Evolutionary conservation across 2,797 vertebrate species (phyloP), one percentile per base, ranked within the genome.

Genomic region (Pseudochaenichthys georgianus): DNA sequence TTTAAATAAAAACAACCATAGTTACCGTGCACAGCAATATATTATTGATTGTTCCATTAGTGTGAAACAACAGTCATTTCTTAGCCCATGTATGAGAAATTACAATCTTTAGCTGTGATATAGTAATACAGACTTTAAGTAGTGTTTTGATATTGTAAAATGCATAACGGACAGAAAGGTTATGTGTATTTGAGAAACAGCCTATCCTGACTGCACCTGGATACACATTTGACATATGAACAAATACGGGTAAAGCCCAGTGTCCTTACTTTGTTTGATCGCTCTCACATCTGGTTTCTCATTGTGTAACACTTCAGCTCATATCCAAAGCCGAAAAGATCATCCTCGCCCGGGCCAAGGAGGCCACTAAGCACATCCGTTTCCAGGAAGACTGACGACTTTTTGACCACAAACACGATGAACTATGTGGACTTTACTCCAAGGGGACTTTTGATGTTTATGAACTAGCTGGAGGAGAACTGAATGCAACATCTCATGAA

Each of bases 251-350:
- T 23, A 4, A 54, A 73, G 4, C 45, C 38, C 10, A 46, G 2
- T 9, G 15, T 45, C 45, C 38, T 43, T 5, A 9, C 2, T 51
- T 11, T 47, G 45, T 0, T 21, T 48, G 38, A 42, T 73, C 28
- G 8, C 53, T 17, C 52, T 13, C 4, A 66, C n/a, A 43, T 74
- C 23, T 77, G 8, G 76, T 58, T 77, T 63, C 60, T 42, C 15
- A 1, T 77, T 81, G 59, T 71, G 66, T 77, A 41, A 23, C 66
- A 61, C 71, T 64, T 60, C 81, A 94, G 98, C 91, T 99, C 88
- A 96, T 99, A 88, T 96, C 95, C 76, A 99, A 98, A 95, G 98
- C 97, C 8, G 98, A 99, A 88, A 98, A 96, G 88, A 97, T 99
- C 85, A 95, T 97, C 85, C 93, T 96, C 0, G 94, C 95, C 61